phyloP scores from a whole-genome alignment of 2,888 invertebrate genomes.

The Drosophila testacea region DNA sequence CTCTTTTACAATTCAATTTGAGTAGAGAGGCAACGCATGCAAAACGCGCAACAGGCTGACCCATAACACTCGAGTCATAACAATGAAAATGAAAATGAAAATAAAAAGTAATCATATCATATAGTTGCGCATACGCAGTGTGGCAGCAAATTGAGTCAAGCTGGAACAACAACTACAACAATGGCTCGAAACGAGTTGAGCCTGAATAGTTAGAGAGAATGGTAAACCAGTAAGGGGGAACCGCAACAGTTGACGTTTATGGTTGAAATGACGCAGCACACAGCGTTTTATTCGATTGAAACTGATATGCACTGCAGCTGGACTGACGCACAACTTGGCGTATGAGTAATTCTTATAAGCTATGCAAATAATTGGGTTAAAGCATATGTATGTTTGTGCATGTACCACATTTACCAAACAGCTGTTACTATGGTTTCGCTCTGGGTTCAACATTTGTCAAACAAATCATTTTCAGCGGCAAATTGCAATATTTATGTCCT shows the following conservation, averaged over 20 bases:
- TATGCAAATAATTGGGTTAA: conserved; percentile 52
- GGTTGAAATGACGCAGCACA: conserved; percentile 58
- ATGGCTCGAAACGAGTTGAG: conserved; percentile 42
- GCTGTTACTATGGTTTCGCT: conserved; percentile 21
- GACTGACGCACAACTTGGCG: conserved; percentile 43
- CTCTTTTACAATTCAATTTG: conserved; percentile 69
- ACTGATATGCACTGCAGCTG: conserved; percentile 59
- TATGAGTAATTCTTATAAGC: conserved; percentile 53
- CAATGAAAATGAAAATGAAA: conserved; percentile 70
- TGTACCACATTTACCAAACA: conserved; percentile 27
- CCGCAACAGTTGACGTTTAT: conserved; percentile 75
- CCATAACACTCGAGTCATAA: conserved; percentile 63
- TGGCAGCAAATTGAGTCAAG: conserved; percentile 64
- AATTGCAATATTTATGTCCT: conserved; percentile 46
- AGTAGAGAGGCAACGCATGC: conserved; percentile 27
- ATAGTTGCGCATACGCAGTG: conserved; percentile 70
- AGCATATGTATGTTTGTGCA: conserved; percentile 8
- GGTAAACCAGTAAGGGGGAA: neutral
- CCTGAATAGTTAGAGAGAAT: conserved; percentile 10
- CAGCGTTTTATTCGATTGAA: conserved; percentile 25
- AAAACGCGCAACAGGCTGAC: conserved; percentile 65
- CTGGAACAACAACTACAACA: conserved; percentile 36
- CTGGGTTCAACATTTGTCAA: conserved; percentile 28
- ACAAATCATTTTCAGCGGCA: conserved; percentile 38
- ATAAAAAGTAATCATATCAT: conserved; percentile 70